phyloP scores from a whole-genome alignment of 2,113 vertebrate species.

The Lagopus leucura region DNA sequence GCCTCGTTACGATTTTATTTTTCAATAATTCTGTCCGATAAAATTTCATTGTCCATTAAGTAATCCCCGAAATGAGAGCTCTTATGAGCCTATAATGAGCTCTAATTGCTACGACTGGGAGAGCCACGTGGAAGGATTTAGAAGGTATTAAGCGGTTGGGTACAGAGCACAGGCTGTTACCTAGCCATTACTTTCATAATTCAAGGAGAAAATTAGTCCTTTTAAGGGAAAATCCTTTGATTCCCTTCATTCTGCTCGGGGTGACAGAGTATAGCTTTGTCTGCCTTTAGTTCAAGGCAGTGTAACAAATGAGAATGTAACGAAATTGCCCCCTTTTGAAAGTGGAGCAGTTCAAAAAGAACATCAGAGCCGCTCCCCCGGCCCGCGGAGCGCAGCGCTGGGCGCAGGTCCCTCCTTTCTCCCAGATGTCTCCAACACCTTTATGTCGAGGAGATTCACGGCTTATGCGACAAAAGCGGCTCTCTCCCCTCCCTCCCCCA shows the following conservation, averaged over 20 bases:
- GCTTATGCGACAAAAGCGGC: slow-evolving; percentile 64
- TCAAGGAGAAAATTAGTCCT: slow-evolving; percentile 99
- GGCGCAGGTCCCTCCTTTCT: slow-evolving; percentile 53
- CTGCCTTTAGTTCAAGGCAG: slow-evolving; percentile 79
- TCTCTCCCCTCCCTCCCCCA: not conserved
- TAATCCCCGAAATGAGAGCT: slow-evolving; percentile 97
- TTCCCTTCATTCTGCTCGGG: slow-evolving; percentile 88
- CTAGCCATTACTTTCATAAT: slow-evolving; percentile 99
- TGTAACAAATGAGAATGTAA: slow-evolving; percentile 82
- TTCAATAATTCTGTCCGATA: slow-evolving; percentile 95
- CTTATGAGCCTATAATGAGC: slow-evolving; percentile 99
- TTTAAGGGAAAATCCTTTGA: slow-evolving; percentile 94
- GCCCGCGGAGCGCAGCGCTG: slow-evolving; percentile 5
- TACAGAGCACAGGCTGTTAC: slow-evolving; percentile 99
- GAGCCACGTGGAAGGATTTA: slow-evolving; percentile 99
- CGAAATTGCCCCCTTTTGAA: slow-evolving; percentile 78
- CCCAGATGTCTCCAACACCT: slow-evolving; percentile 52
- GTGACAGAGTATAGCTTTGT: slow-evolving; percentile 85
- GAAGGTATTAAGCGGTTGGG: slow-evolving; percentile 95
- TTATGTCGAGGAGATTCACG: slow-evolving; percentile 64
- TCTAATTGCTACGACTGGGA: slow-evolving; percentile 95
- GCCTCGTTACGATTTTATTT: slow-evolving; percentile 88
- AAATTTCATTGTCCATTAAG: slow-evolving; percentile 98
- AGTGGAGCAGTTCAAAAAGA: slow-evolving; percentile 70
- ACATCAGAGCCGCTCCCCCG: slow-evolving; percentile 59